A percentile compares a stretch with the other conserved stretches of the same genome.
phyloP scores from a whole-genome alignment of 2,888 invertebrate genomes.

The Andrena trimmerana region DNA sequence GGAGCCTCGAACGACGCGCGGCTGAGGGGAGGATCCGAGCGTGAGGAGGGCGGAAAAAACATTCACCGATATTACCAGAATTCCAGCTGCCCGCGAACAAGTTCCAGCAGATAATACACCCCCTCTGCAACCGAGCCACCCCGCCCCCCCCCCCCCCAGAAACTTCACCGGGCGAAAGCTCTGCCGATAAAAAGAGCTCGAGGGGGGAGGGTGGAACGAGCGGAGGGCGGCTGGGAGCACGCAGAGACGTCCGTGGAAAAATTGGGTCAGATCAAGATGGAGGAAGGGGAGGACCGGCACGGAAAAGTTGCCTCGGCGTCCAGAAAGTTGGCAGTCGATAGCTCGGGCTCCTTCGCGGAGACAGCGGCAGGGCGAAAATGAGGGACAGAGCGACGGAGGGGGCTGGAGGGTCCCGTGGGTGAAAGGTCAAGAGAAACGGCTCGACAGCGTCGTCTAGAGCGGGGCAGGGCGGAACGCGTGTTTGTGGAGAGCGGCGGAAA shows the following conservation, averaged over 20 bases:
- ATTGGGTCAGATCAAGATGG: no score
- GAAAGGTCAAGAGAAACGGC: constrained; percentile 35
- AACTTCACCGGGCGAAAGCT: neutral
- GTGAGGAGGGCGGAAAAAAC: no score
- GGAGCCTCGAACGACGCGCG: neutral
- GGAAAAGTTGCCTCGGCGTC: constrained; percentile 14
- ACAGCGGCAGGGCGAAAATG: neutral
- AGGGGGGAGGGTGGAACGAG: neutral
- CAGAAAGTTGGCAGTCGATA: constrained; percentile 38
- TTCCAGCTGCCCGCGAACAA: no score
- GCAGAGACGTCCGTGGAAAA: neutral
- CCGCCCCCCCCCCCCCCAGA: neutral
- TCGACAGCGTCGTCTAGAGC: constrained; percentile 29
- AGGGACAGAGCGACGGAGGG: neutral
- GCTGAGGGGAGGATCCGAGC: no score
- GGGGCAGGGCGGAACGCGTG: neutral
- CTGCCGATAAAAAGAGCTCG: neutral
- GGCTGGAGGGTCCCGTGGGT: neutral
- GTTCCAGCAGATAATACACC: no score
- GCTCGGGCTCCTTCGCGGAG: constrained; percentile 3
- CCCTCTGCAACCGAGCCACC: no score
- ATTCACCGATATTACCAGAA: no score
- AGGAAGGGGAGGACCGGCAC: neutral
- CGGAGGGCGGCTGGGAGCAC: neutral
- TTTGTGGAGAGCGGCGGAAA: constrained; percentile 40